phyloP scores from a whole-genome alignment of 2,797 vertebrate species.

The Manis pentadactyla region DNA sequence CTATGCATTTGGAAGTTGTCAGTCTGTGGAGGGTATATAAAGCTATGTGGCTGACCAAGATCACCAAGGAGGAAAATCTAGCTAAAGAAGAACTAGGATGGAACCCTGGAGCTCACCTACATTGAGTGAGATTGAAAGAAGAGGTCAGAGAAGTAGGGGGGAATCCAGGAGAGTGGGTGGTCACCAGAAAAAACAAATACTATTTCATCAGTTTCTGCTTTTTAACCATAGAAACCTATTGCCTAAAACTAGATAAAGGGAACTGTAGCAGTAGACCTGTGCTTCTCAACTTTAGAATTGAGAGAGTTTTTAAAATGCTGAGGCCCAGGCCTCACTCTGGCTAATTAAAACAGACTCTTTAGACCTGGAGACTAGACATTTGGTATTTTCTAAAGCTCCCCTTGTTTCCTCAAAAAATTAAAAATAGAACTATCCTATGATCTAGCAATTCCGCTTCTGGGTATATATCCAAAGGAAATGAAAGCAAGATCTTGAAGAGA shows the following conservation, averaged over 20 bases:
- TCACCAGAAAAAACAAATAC: slow-evolving; percentile 3
- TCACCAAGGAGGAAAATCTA: neutral
- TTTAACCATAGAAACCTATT: slow-evolving; percentile 50
- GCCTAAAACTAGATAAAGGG: neutral
- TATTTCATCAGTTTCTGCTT: neutral
- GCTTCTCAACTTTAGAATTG: slow-evolving; percentile 15
- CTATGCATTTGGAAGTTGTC: neutral
- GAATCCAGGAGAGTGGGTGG: neutral
- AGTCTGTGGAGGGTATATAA: neutral
- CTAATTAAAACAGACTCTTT: slow-evolving; percentile 38
- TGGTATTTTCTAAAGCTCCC: neutral
- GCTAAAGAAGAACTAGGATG: neutral
- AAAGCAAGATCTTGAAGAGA: neutral
- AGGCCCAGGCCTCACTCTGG: neutral
- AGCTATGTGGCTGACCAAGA: neutral
- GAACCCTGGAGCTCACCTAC: neutral
- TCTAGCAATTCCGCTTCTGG: neutral
- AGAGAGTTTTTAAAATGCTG: slow-evolving; percentile 4
- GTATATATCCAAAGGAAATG: slow-evolving; percentile 7
- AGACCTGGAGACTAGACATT: neutral
- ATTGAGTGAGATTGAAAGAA: neutral
- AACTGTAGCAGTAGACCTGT: neutral
- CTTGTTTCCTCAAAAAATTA: neutral
- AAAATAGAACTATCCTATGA: neutral
- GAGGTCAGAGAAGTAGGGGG: neutral